These are phyloP conservation scores for Aquatica leii DNA, from an alignment of 2,888 invertebrate genomes.

Conservation along the genomic window DNA sequence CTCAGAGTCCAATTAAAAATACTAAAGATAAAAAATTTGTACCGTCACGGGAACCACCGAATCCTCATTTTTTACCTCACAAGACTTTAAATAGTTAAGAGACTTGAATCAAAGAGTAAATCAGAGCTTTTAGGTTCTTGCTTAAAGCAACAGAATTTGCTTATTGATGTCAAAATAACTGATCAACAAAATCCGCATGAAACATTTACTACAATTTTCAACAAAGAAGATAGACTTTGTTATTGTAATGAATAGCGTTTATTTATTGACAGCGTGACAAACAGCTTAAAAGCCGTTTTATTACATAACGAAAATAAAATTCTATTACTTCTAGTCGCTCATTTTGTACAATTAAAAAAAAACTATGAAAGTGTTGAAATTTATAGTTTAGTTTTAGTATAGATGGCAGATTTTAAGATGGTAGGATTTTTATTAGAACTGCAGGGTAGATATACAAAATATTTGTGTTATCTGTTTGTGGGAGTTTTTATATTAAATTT, in stretches of 20 bases:
- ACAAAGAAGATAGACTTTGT: background rate
- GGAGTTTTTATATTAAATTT: constrained; percentile 20
- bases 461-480: constrained; percentile 43
- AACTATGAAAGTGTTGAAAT: background rate
- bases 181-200: no score
- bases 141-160: background rate
- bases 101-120: no score
- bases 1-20: background rate
- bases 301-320: background rate
- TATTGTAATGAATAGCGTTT: background rate
- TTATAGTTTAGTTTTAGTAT: constrained; percentile 46
- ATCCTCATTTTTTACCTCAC: background rate
- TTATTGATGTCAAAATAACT: no score
- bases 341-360: background rate
- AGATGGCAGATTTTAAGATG: constrained; percentile 43
- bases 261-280: background rate
- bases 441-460: constrained; percentile 46
- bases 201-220: background rate
- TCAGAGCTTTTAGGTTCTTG: no score
- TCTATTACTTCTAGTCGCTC: background rate
- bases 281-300: background rate
- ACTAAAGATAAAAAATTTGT: no score
- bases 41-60: no score
- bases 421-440: constrained; percentile 37
- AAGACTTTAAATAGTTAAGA: background rate